A percentile compares a stretch with the other conserved stretches of the same genome.
These are phyloP conservation scores for Chrysocyon brachyurus DNA, from an alignment of 2,797 vertebrate species.

Conservation along the genomic window DNA sequence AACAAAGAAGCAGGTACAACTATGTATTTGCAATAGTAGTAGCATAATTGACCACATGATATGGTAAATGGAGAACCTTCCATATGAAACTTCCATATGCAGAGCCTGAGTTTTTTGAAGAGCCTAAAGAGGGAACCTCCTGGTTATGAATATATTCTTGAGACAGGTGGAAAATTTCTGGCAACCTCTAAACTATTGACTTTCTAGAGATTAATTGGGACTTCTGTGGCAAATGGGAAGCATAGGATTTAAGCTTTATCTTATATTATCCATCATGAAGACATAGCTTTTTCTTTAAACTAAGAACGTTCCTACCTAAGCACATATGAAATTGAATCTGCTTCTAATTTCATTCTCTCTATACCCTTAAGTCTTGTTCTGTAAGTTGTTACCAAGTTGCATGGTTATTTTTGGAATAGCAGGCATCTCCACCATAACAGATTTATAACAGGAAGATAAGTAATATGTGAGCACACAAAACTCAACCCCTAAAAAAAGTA, in stretches of 20 bases:
- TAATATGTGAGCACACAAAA: not conserved
- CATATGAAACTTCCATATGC: not conserved
- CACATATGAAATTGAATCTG: slow-evolving; percentile 35
- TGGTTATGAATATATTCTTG: not conserved
- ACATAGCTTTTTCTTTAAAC: not conserved
- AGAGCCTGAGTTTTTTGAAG: not conserved
- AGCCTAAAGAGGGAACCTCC: not conserved
- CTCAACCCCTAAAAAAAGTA: not conserved
- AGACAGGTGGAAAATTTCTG: slow-evolving; percentile 42
- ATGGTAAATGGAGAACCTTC: not conserved
- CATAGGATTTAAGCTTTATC: not conserved
- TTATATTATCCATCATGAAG: not conserved
- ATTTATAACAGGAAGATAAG: slow-evolving; percentile 7
- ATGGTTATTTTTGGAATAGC: not conserved
- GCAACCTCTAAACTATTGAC: not conserved
- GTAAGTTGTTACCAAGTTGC: not conserved
- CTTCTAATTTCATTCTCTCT: not conserved
- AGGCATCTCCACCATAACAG: not conserved
- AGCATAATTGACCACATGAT: not conserved
- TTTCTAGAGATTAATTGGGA: not conserved
- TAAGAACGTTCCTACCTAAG: not conserved
- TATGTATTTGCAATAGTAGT: not conserved
- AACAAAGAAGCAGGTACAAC: not conserved
- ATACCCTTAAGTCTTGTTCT: not conserved
- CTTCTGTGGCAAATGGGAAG: not conserved